Conservation (phyloP, 2,113 vertebrate species). For the Galemys pyrenaicus region DNA sequence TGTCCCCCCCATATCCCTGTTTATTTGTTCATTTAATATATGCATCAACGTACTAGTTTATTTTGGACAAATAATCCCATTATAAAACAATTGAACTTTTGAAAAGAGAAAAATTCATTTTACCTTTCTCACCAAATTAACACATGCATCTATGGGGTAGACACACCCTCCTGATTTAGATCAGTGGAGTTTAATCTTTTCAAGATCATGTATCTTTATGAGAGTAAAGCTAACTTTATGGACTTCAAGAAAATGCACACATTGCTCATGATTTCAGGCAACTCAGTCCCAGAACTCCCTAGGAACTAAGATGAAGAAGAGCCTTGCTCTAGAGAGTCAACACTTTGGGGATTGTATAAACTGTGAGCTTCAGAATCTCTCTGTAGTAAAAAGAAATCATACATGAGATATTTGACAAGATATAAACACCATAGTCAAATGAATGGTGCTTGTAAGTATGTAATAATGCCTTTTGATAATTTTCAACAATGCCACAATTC, state of each 20-base stretch:
- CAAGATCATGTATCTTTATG: neutral
- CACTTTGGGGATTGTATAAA: neutral
- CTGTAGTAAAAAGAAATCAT: neutral
- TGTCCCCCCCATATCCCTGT: neutral
- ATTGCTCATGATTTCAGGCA: neutral
- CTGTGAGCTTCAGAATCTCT: neutral
- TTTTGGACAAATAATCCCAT: neutral
- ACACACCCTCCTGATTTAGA: neutral
- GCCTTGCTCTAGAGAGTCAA: neutral
- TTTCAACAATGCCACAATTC: neutral
- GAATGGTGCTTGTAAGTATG: neutral
- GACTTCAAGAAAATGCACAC: neutral
- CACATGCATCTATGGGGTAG: fast-evolving
- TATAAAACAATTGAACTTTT: neutral
- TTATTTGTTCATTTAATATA: neutral
- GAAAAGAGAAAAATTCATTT: neutral
- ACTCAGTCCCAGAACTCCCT: neutral
- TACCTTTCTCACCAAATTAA: neutral
- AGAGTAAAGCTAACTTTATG: neutral
- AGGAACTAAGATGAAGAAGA: neutral
- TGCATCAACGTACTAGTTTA: neutral
- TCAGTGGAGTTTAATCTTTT: neutral
- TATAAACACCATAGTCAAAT: neutral
- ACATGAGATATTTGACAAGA: neutral
- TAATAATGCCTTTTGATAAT: too few relatives aligned